These are phyloP conservation scores for Acanthaster planci DNA, from an alignment of 35 echinoderm and acorn worm species.

Conservation along the genomic window DNA sequence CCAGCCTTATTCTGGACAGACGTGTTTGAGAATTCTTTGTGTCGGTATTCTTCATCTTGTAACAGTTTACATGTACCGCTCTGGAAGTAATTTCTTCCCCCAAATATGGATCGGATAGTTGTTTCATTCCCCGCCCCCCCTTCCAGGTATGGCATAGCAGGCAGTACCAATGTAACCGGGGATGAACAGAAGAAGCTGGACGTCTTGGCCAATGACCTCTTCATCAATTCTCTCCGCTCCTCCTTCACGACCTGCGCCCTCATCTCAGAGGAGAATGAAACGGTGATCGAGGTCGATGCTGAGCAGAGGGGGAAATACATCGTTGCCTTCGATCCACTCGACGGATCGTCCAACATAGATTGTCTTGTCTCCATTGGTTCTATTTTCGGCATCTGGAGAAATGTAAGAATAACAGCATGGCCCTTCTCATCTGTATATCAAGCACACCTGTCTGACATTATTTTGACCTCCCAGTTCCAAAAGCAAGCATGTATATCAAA, in stretches of 20 bases:
- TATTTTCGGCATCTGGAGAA: slow-evolving; percentile 95
- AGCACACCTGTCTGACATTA: no score
- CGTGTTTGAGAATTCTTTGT: no score
- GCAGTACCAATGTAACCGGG: slow-evolving; percentile 73
- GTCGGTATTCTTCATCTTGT: no score
- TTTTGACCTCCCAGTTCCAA: no score
- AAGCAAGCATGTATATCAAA: no score
- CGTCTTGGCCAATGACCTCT: slow-evolving; percentile 88
- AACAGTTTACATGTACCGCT: no score
- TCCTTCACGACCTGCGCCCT: slow-evolving; percentile 88
- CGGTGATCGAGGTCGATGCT: slow-evolving; percentile 76
- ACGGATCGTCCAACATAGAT: slow-evolving; percentile 98
- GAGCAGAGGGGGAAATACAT: slow-evolving; percentile 89
- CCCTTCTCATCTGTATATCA: no score
- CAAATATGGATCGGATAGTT: not conserved
- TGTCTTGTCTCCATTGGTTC: slow-evolving; percentile 98
- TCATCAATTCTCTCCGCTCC: slow-evolving; percentile 76
- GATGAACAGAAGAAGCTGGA: slow-evolving; percentile 98
- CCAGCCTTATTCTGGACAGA: no score
- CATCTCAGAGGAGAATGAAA: slow-evolving; percentile 95
- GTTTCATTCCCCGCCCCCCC: not conserved
- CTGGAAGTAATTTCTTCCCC: no score
- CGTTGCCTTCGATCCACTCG: slow-evolving; percentile 93
- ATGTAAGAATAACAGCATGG: slow-evolving; percentile 55
- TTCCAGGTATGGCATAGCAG: slow-evolving; percentile 99